Conservation (phyloP, 2,113 vertebrate species). For the Archocentrus centrarchus region DNA sequence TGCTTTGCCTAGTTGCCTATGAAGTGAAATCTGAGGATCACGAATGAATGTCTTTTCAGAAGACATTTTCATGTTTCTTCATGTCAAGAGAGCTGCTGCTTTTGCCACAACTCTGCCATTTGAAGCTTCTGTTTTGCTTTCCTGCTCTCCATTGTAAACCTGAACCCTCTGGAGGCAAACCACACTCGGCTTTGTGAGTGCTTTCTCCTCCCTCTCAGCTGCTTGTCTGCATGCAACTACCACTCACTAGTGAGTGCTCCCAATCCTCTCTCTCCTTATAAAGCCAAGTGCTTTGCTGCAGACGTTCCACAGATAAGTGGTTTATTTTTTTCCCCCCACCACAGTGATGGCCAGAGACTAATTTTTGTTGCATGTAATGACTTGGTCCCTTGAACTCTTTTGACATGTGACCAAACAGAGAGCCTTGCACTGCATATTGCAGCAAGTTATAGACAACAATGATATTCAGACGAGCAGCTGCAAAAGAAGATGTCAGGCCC, state of each 20-base stretch:
- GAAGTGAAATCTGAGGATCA: slow-evolving; percentile 43
- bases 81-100: slow-evolving; percentile 23
- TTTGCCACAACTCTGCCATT: slow-evolving; percentile 44
- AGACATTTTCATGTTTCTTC: slow-evolving; percentile 13
- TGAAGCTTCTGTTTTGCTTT: slow-evolving; percentile 46
- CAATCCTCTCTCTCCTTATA: slow-evolving; percentile 64
- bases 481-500: slow-evolving; percentile 60
- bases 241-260: slow-evolving; percentile 64
- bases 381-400: slow-evolving; percentile 58
- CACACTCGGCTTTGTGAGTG: slow-evolving; percentile 54
- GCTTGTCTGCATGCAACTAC: slow-evolving; percentile 63
- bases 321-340: not conserved
- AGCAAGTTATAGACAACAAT: slow-evolving; percentile 45
- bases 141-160: slow-evolving; percentile 60
- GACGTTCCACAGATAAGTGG: slow-evolving; percentile 63
- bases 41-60: slow-evolving; percentile 33
- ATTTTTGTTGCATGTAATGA: slow-evolving; percentile 62
- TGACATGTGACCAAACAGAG: slow-evolving; percentile 29
- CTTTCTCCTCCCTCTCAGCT: slow-evolving; percentile 54
- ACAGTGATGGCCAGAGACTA: slow-evolving; percentile 59
- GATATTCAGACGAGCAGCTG: slow-evolving; percentile 45
- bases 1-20: slow-evolving; percentile 18
- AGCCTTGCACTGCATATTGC: slow-evolving; percentile 7
- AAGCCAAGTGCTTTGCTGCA: slow-evolving; percentile 66
- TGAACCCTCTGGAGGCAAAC: slow-evolving; percentile 62